Base-by-base conservation (phyloP, 2,113 vertebrate genomes). In the Camarhynchus parvulus region DNA sequence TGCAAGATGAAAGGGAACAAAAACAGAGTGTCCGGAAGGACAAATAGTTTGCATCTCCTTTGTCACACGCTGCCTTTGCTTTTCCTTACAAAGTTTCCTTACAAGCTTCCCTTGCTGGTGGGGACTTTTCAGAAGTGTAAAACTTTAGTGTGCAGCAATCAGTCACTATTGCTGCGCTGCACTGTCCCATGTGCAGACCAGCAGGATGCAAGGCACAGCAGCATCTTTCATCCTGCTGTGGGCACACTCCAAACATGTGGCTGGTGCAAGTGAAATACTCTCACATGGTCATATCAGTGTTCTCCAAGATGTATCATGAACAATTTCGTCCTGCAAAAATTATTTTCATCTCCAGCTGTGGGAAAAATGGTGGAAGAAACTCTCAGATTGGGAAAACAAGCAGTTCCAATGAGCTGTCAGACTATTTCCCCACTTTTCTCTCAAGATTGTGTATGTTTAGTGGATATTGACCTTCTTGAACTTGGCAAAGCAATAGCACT, bases 1-100 rank as follows among this genome's bases (percentile, higher is more conserved):
- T 82, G 8, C 35, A 61, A 66, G 70, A 82, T 33, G 53, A 92
- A 96, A 92, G 69, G 35, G 46, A 94, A 69, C 49, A 85, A 91
- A 89, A 59, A 11, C 83, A 73, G 56, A 89, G 46, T 83, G n/a
- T 92, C 66, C 0, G 0, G 35, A 79, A 92, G 74, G 70, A 92
- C 81, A 92, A 87, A 76, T 30, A 76, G 20, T 87, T 92, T 74
- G 30, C 47, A 33, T 50, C 27, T 83, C 55, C 37, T 87, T 89
- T 91, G 69, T 91, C 62, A 47, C 33, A 47, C 1, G 0, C 50
- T 79, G 75, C 44, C 53, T 89, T 94, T 12, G 2, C 49, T 92
- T 61, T 81, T 82, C 52, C 37, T 82, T 37, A 61, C 42, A 68
- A 75, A 84, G 39, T 15, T 69, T 53, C 63, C 83, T 87, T 69